phyloP scores from a whole-genome alignment of 2,113 vertebrate genomes.

The Sinocyclocheilus grahami region DNA sequence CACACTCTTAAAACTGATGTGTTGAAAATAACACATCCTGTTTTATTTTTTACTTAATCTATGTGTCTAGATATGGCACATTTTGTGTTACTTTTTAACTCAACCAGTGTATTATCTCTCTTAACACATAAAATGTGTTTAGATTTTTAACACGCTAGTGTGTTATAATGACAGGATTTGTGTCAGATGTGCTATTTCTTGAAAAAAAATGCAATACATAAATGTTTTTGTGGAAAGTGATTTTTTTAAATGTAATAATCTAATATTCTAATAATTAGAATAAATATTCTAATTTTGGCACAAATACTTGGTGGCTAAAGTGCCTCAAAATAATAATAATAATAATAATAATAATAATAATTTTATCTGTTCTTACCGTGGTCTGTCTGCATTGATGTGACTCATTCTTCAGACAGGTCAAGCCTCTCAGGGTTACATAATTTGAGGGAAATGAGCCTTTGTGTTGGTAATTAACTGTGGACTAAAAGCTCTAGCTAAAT shows the following conservation, averaged over 20 bases:
- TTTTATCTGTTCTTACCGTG: background rate
- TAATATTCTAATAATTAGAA: no score
- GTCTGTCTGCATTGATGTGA: background rate
- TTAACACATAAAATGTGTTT: background rate
- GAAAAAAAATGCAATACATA: no score
- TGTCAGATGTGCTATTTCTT: no score
- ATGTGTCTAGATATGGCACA: no score
- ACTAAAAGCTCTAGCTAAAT: slow-evolving; percentile 33
- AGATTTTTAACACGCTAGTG: no score
- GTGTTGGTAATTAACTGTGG: slow-evolving; percentile 53
- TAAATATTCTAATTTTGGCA: no score
- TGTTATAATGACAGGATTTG: no score
- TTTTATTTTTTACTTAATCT: no score
- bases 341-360: background rate
- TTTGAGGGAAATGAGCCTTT: slow-evolving; percentile 58
- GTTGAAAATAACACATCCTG: background rate
- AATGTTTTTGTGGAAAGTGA: background rate
- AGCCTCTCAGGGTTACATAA: slow-evolving; percentile 26
- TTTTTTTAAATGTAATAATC: background rate
- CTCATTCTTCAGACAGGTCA: slow-evolving; percentile 9
- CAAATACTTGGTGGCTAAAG: no score
- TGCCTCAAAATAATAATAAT: no score
- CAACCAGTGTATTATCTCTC: no score
- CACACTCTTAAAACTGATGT: background rate
- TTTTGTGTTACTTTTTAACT: no score